Evolutionary conservation across 1,140 invertebrate species (phyloP).

Genomic region (Euborellia annulipes): DNA sequence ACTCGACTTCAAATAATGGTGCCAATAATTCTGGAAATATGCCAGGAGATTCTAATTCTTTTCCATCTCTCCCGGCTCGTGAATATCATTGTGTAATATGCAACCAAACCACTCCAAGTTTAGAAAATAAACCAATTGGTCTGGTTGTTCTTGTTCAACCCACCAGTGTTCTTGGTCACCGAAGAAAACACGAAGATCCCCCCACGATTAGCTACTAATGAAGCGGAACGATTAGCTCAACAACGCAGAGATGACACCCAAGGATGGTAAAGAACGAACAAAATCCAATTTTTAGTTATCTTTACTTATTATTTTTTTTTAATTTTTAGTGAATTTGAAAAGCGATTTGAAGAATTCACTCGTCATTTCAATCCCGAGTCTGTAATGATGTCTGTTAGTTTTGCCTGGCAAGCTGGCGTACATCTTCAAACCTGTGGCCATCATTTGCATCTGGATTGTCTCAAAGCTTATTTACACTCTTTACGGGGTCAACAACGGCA

Average conservation of each 20-base stretch:
- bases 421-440: constrained; percentile 94
- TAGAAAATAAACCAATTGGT: constrained; percentile 73
- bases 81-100: constrained; percentile 95
- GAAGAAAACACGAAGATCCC: background rate
- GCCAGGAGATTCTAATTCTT: constrained; percentile 19
- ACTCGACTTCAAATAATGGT: constrained; percentile 20
- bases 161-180: constrained; percentile 5
- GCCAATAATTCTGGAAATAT: constrained; percentile 29
- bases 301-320: background rate
- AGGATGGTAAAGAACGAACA: too few species aligned
- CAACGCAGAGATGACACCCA: too few species aligned
- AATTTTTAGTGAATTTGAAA: constrained; percentile 37
- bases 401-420: constrained; percentile 84
- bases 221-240: background rate
- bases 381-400: constrained; percentile 55
- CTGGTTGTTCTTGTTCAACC: constrained; percentile 75
- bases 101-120: constrained; percentile 73
- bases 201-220: background rate
- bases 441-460: constrained; percentile 84
- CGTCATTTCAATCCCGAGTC: constrained; percentile 47
- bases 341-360: constrained; percentile 48
- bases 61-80: constrained; percentile 21
- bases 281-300: background rate
- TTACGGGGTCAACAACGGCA: constrained; percentile 57
- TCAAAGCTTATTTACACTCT: constrained; percentile 73